Conservation (phyloP, 2,113 vertebrate genomes). For the Tychaedon coryphoeus region DNA sequence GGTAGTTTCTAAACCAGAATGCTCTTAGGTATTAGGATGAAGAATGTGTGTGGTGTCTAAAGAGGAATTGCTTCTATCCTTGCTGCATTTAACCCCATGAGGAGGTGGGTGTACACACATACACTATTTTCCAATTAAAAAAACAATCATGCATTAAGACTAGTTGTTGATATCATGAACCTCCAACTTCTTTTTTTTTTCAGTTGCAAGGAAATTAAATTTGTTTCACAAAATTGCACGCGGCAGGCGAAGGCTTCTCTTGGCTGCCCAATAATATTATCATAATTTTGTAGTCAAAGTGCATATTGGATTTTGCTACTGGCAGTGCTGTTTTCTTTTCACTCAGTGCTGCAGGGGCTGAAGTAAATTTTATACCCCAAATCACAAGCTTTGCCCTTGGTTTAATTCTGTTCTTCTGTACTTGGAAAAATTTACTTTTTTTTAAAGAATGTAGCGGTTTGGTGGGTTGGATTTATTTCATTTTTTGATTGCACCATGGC, state of each 20-base stretch:
- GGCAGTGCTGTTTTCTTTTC: background rate
- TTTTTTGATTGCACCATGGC: background rate
- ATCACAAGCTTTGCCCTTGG: background rate
- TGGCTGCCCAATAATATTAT: background rate
- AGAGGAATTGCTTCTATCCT: background rate
- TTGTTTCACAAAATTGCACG: background rate
- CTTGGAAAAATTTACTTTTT: background rate
- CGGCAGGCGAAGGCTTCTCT: background rate
- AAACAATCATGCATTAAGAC: background rate
- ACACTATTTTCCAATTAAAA: background rate
- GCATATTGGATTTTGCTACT: background rate
- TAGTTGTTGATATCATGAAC: background rate
- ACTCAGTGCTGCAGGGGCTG: background rate
- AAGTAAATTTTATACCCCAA: background rate
- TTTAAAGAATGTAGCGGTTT: background rate
- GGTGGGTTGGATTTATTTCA: background rate
- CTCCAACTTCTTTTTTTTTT: background rate
- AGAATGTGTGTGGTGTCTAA: background rate
- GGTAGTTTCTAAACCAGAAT: background rate
- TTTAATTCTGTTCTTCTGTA: background rate
- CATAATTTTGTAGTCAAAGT: background rate
- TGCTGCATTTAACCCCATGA: background rate
- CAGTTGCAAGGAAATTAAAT: background rate
- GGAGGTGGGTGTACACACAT: background rate
- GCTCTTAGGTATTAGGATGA: background rate